phyloP scores from a whole-genome alignment of 2,888 invertebrate species.

The Ischnus inquisitorius region DNA sequence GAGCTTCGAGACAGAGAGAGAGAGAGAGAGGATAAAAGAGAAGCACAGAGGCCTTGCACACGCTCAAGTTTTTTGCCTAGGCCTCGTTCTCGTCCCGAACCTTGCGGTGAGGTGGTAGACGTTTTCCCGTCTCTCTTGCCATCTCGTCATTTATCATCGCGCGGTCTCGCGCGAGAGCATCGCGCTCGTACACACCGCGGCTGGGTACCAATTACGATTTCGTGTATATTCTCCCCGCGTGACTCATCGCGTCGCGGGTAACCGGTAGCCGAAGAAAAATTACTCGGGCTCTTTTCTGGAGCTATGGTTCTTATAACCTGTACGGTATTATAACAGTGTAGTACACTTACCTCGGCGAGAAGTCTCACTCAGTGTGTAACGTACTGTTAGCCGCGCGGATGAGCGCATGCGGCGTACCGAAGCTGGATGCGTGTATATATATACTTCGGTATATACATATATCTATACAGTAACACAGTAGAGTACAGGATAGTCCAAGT shows the following conservation, averaged over 20 bases:
- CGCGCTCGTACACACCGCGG: constrained; percentile 48
- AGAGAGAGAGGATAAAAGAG: too few species aligned
- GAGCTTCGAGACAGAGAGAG: constrained; percentile 34
- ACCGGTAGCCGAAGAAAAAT: constrained; percentile 67
- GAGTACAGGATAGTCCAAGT: constrained; percentile 11
- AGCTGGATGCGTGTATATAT: neutral
- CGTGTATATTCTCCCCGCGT: constrained; percentile 61
- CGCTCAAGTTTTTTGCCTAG: constrained; percentile 72
- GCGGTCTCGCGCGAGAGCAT: constrained; percentile 48
- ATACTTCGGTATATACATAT: neutral
- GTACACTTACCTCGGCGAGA: constrained; percentile 47
- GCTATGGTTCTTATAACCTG: constrained; percentile 33
- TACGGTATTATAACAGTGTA: constrained; percentile 32
- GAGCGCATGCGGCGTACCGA: neutral
- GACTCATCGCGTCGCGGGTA: constrained; percentile 60
- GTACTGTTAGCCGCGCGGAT: constrained; percentile 5
- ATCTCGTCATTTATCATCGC: constrained; percentile 69
- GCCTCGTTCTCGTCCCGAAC: constrained; percentile 67
- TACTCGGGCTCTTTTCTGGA: constrained; percentile 53
- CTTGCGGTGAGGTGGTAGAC: neutral
- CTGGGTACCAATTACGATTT: constrained; percentile 71
- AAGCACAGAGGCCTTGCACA: constrained; percentile 31
- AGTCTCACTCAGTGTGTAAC: constrained; percentile 62
- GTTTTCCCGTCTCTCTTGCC: constrained; percentile 6
- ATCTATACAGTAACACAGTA: neutral